phyloP scores from a whole-genome alignment of 2,888 invertebrate genomes.

The Aspidiotus destructor region DNA sequence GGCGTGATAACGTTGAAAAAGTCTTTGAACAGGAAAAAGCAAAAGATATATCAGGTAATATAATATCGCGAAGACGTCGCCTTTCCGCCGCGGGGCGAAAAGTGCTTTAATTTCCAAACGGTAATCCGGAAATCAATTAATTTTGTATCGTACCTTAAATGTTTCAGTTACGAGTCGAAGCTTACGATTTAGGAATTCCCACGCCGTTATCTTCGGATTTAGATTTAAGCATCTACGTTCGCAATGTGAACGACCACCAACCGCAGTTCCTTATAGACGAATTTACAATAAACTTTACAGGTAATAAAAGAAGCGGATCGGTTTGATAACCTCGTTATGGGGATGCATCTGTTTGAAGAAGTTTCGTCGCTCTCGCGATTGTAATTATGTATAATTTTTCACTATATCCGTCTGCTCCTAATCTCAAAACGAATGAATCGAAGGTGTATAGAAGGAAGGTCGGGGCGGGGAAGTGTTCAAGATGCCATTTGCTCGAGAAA shows the following conservation, averaged over 20 bases:
- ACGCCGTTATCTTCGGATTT: conserved; percentile 78
- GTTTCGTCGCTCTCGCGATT: too few species aligned
- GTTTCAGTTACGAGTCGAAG: conserved; percentile 74
- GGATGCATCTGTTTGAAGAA: too few species aligned
- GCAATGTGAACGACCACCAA: conserved; percentile 79
- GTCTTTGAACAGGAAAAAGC: conserved; percentile 68
- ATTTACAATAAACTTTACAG: conserved; percentile 58
- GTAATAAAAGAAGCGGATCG: conserved; percentile 5
- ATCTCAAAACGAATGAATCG: too few species aligned
- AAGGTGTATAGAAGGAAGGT: too few species aligned
- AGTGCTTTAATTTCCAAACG: not conserved
- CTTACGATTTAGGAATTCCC: conserved; percentile 77
- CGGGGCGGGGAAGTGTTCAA: too few species aligned
- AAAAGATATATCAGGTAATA: conserved; percentile 75
- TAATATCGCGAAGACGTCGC: not conserved
- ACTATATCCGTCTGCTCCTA: too few species aligned
- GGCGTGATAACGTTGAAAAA: conserved; percentile 65
- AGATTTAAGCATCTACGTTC: conserved; percentile 76
- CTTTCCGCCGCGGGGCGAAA: not conserved
- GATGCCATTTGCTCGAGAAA: too few species aligned
- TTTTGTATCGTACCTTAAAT: not conserved
- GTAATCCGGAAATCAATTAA: not conserved
- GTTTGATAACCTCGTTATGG: too few species aligned
- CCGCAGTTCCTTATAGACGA: conserved; percentile 71
- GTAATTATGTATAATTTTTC: too few species aligned